Base-by-base conservation (phyloP, 2,888 invertebrate species). In the Dynastes maya region DNA sequence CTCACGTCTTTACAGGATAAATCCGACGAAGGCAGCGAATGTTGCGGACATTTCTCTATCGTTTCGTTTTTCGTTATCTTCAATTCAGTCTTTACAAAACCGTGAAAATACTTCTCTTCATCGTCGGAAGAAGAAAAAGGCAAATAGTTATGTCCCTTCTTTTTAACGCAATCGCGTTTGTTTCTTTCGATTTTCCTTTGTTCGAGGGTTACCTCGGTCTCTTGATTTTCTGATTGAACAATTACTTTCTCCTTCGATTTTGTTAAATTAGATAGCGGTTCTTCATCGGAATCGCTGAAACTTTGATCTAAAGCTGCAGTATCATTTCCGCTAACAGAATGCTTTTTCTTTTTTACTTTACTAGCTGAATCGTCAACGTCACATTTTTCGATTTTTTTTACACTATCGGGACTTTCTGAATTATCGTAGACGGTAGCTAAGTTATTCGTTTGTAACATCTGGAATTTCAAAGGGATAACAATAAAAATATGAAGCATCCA, bases 201-300 rank as follows among this genome's bases (percentile, higher is more conserved):
- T 22, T 82, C 81, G 74, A 51, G 51, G 67, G 81, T 78, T 63
- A 76, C 78, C 16, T 79, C 67, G 51, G 72, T 77, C 78, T 80
- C 80, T 51, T 78, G 22, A 53, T 27, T 40, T 74, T 76, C 45
- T 8, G 45, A 45, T 8, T 45, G 45, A 45, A 45, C 45, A 0
- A 53, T 53, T 6, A 6, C 6, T 1, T 78, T 78, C 2, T 71
- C 79, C 61, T 79, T 79, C 1, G 67, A 45, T 68, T 79, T 77
- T 88, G 90, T 90, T 32, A 92, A 86, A 84, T 92, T 91, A 27
- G 91, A 92, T 72, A 93, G 84, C 9, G 92, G 92, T 85, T 93
- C 93, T 83, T 93, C 93, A 82, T 93, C 93, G 1, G 93, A 93
- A 84, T 93, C 93, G 83, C 91, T 91, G 79, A 92, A 92, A 82